Conservation (phyloP, 2,888 invertebrate genomes). For the Bibio marci region DNA sequence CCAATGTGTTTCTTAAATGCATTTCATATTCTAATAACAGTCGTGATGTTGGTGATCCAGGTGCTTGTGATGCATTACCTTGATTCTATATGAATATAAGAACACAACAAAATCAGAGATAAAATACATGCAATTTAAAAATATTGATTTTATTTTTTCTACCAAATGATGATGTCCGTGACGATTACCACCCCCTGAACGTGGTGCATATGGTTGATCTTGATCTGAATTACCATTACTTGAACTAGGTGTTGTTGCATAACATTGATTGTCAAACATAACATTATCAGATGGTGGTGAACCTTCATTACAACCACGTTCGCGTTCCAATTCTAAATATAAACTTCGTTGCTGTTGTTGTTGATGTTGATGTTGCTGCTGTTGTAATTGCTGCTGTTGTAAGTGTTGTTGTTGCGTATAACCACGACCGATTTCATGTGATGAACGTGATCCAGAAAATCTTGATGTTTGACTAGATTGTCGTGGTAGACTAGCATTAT, state of each 20-base stretch:
- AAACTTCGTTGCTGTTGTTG: constrained; percentile 38
- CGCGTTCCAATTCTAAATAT: constrained; percentile 64
- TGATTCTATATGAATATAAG: constrained; percentile 28
- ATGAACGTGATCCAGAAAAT: constrained; percentile 46
- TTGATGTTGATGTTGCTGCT: no score
- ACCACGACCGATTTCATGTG: constrained; percentile 53
- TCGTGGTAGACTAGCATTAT: constrained; percentile 36
- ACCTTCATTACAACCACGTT: constrained; percentile 35
- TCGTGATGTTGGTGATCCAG: constrained; percentile 69
- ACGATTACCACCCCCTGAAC: constrained; percentile 28
- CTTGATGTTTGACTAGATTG: constrained; percentile 33
- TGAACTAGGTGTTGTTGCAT: constrained; percentile 85
- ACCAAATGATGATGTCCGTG: constrained; percentile 49
- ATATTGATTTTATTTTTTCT: no score
- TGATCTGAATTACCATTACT: constrained; percentile 85
- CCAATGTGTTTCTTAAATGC: constrained; percentile 81
- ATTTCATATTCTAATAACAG: constrained; percentile 83
- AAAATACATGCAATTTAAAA: no score
- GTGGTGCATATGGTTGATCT: constrained; percentile 50
- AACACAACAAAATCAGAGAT: neutral
- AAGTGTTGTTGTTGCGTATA: constrained; percentile 30
- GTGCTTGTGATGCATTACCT: constrained; percentile 54
- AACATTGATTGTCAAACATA: constrained; percentile 89
- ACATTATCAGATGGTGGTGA: constrained; percentile 88
- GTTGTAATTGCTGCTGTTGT: no score